Percentiles rank a stretch among this genome's conserved stretches.
Evolutionary conservation across 2,113 vertebrate species (phyloP).

Genomic region (Neodon shergylaensis): DNA sequence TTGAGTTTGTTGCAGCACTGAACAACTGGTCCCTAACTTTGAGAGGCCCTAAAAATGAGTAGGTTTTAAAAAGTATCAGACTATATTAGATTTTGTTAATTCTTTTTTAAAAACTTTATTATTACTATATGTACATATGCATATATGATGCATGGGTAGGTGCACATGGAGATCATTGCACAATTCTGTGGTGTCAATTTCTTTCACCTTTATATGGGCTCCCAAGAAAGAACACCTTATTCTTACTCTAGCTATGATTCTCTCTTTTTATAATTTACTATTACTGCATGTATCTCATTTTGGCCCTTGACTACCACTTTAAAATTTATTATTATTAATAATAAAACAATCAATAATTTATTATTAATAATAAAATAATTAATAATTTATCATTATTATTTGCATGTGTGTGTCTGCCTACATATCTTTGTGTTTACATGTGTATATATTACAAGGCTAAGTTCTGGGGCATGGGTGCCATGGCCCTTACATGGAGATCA

Average conservation of each 20-base stretch:
- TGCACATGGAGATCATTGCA: neutral
- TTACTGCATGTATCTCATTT: neutral
- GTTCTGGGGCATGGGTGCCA: neutral
- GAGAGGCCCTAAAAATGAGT: neutral
- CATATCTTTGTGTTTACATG: neutral
- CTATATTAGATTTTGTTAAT: conserved; percentile 33
- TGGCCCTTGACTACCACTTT: neutral
- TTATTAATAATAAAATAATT: too few relatives aligned
- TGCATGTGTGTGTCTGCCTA: neutral
- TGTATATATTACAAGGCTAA: neutral
- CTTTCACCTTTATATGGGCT: neutral
- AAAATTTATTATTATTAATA: neutral
- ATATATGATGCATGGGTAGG: neutral
- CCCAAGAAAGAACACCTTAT: neutral
- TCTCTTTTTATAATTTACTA: neutral
- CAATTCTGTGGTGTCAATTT: neutral
- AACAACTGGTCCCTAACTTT: neutral
- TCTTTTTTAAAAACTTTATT: neutral
- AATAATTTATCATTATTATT: too few relatives aligned
- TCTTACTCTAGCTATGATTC: neutral
- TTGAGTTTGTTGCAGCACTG: neutral
- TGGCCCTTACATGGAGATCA: neutral
- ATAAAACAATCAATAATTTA: neutral
- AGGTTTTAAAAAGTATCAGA: conserved; percentile 9
- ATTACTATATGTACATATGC: neutral